phyloP scores from a whole-genome alignment of 2,113 vertebrate species.

The Pachyramphus minor region DNA sequence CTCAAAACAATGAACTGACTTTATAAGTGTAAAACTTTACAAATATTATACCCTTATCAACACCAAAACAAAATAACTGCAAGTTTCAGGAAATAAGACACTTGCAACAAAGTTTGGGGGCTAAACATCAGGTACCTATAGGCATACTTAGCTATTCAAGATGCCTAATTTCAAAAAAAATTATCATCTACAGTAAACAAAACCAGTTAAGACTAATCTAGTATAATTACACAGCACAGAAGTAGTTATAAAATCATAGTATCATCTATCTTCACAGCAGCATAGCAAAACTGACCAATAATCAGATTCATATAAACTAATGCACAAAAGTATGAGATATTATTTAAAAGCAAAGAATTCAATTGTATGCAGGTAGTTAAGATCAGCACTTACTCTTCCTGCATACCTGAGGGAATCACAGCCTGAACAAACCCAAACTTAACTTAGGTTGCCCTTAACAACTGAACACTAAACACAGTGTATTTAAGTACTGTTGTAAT shows the following conservation, averaged over 20 bases:
- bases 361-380: neutral
- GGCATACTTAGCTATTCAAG: neutral
- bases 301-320: neutral
- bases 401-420: neutral
- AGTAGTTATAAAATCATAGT: neutral
- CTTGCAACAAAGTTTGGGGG: neutral
- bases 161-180: neutral
- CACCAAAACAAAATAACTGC: neutral
- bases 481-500: neutral
- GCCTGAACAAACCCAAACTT: neutral
- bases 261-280: neutral
- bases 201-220: neutral
- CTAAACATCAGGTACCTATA: neutral
- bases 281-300: rapidly evolving
- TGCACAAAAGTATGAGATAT: neutral
- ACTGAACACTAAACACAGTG: neutral
- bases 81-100: neutral
- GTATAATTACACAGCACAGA: neutral
- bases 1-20: neutral
- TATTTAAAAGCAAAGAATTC: neutral
- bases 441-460: neutral
- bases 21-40: neutral
- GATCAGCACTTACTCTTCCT: neutral
- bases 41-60: neutral
- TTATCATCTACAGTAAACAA: neutral